phyloP scores from a whole-genome alignment of 92 coral and sea anemone genomes.

The Palythoa grandis region DNA sequence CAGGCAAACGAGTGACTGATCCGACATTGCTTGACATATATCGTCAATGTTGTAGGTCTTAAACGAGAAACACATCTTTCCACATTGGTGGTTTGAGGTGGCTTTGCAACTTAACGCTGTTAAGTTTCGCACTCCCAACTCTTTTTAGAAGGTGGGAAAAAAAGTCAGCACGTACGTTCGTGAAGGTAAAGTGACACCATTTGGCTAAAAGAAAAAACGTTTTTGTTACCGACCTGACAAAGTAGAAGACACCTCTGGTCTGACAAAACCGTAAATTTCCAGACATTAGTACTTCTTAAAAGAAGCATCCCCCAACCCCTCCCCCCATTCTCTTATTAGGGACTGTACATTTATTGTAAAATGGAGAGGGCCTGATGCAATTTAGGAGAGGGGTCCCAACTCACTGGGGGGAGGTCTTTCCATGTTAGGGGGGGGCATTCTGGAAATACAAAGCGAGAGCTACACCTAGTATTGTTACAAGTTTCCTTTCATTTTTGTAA shows the following conservation, averaged over 20 bases:
- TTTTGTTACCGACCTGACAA: background rate
- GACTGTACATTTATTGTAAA: too few species aligned
- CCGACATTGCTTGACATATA: constrained; percentile 39
- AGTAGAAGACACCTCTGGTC: background rate
- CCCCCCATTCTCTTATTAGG: background rate
- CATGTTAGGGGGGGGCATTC: too few species aligned
- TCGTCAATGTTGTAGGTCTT: constrained; percentile 32
- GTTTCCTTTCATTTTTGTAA: too few species aligned
- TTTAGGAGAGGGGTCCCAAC: too few species aligned
- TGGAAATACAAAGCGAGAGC: too few species aligned
- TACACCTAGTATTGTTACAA: too few species aligned
- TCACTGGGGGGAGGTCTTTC: too few species aligned
- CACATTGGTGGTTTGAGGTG: constrained; percentile 58
- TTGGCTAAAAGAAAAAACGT: constrained; percentile 33
- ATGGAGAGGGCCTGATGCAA: too few species aligned
- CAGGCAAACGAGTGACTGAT: constrained; percentile 36
- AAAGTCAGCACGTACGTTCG: constrained; percentile 39
- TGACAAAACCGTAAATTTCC: background rate
- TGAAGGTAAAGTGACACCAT: constrained; percentile 55
- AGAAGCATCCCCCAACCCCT: too few species aligned
- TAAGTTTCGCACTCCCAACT: constrained; percentile 50
- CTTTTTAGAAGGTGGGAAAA: constrained; percentile 47
- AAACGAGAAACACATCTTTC: constrained; percentile 53
- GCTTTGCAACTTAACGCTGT: constrained; percentile 41
- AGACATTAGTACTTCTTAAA: too few species aligned